phyloP scores from a whole-genome alignment of 2,888 invertebrate species.

The Polydesmus complanatus region DNA sequence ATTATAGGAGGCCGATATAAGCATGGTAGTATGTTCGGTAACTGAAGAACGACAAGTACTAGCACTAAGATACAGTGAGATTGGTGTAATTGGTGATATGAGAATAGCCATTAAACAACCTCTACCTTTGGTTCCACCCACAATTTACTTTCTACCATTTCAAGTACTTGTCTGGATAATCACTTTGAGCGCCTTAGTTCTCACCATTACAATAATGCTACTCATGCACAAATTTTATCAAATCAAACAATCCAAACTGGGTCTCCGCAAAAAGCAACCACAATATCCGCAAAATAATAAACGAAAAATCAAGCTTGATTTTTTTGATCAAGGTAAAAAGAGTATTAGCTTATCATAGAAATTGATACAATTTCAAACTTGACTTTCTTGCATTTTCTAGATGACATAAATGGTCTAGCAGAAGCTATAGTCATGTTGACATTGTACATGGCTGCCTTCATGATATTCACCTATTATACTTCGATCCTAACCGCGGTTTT shows the following conservation, averaged over 20 bases:
- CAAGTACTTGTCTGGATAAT: background rate
- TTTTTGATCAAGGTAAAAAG: no score
- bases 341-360: no score
- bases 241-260: background rate
- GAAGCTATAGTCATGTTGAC: background rate
- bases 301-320: no score
- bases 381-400: background rate
- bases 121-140: background rate
- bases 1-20: background rate
- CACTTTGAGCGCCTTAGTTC: background rate
- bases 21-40: background rate
- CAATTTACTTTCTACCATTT: background rate
- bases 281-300: no score
- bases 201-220: background rate
- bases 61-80: background rate
- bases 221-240: background rate
- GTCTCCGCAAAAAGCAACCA: no score
- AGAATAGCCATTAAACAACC: background rate
- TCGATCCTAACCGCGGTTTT: slow-evolving; percentile 6
- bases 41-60: background rate
- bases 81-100: background rate
- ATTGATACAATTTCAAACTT: no score
- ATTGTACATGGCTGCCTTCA: background rate
- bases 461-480: slow-evolving; percentile 7
- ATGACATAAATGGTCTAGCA: background rate